A percentile compares a stretch with the other conserved stretches of the same genome.
Conservation (phyloP, 2,888 invertebrate species). For the Lydus trimaculatus region DNA sequence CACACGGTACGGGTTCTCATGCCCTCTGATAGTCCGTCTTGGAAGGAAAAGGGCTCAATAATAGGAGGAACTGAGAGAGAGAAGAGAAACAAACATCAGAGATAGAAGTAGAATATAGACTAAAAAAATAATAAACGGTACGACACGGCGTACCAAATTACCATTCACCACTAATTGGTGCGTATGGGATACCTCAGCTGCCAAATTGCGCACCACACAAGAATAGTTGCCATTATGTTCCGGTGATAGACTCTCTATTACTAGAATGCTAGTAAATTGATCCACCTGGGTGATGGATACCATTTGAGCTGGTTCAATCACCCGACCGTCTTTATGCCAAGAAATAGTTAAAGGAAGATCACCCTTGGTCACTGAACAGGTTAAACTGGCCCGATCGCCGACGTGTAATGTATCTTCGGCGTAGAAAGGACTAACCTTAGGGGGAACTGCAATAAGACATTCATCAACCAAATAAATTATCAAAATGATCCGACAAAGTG, state of each 20-base stretch:
- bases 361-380: constrained; percentile 78
- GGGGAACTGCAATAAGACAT: constrained; percentile 70
- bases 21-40: constrained; percentile 82
- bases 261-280: constrained; percentile 79
- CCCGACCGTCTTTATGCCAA: constrained; percentile 79
- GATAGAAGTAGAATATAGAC: constrained; percentile 63
- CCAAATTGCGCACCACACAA: constrained; percentile 75
- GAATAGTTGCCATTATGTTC: constrained; percentile 82
- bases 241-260: constrained; percentile 76
- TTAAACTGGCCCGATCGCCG: constrained; percentile 76
- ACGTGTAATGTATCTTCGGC: constrained; percentile 74
- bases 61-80: constrained; percentile 78
- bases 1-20: constrained; percentile 83
- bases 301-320: constrained; percentile 70
- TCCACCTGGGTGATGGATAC: constrained; percentile 74
- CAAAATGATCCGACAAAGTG: constrained; percentile 9
- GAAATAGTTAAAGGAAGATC: constrained; percentile 77
- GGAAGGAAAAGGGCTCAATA: constrained; percentile 85
- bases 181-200: constrained; percentile 76
- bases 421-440: constrained; percentile 78
- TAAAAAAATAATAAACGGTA: constrained; percentile 55
- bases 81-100: constrained; percentile 67
- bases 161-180: constrained; percentile 80
- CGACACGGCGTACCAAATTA: constrained; percentile 65
- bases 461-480: constrained; percentile 24